Base-by-base conservation (phyloP, 1,140 invertebrate species). In the Tribolium castaneum region DNA sequence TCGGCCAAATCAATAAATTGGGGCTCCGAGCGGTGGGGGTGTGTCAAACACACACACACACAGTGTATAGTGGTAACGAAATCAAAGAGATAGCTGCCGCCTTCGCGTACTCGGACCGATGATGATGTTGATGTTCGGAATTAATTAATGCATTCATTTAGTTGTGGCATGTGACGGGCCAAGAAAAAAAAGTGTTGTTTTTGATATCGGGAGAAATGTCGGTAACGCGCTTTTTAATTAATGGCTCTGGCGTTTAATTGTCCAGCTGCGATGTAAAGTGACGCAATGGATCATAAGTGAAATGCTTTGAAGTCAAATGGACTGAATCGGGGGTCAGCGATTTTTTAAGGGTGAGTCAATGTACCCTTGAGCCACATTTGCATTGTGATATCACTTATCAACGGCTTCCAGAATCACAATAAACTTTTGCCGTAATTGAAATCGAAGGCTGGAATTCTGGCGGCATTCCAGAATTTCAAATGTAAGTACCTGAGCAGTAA, bases 21-120 rank as follows among this genome's bases (percentile, higher is more conserved):
- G 73, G 73, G 73, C 35, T 49, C 39, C 25, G 62, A 59, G 56
- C 54, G 70, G 80, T 81, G 80, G 80, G 80, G 80, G 80, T 81
- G 80, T 79, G 78, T 79, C 79, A 76, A 76, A 73, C 62, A 25
- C 54, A 78, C 35, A 51, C 34, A n/a, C 16, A 19, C 16, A 19
- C 2, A 51, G 56, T 50, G 75, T 77, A 52, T 54, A 70, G 39
- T 76, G 73, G 34, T 70, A 66, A 62, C 50, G 52, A 75, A 75
- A 75, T 75, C 73, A 75, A 75, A 75, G 73, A 71, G 73, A 71
- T 56, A 71, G 49, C 76, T 13, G 70, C 50, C 75, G 75, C 30
- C 56, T 76, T 59, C 50, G 73, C 35, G 14, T 51, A 52, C 39
- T 72, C 70, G 70, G 70, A 72, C 70, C 73, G 71, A 51, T 56